Evolutionary conservation across 1,140 invertebrate species (phyloP).

Genomic region (Pseudomyrmex dendroicus): DNA sequence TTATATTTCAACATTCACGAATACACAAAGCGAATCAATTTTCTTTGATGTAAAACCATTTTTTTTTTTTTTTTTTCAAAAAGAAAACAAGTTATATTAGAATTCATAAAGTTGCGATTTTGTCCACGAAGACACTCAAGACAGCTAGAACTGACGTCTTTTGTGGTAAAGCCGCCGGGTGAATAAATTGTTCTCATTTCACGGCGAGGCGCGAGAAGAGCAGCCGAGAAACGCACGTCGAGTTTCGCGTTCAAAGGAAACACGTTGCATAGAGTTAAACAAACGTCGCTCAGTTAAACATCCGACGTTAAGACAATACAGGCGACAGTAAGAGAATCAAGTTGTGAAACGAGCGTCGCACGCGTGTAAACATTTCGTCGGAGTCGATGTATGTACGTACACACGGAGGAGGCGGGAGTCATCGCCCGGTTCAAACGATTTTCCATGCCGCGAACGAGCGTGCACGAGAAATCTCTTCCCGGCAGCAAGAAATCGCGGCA

Average conservation of each 20-base stretch:
- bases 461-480: slow-evolving; percentile 27
- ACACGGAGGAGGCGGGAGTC: neutral
- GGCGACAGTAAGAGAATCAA: slow-evolving; percentile 8
- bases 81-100: too few relatives aligned
- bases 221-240: neutral
- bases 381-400: neutral
- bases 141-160: neutral
- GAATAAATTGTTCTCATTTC: neutral
- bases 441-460: neutral
- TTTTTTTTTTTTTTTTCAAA: too few relatives aligned
- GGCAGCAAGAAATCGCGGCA: slow-evolving; percentile 62
- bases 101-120: too few relatives aligned
- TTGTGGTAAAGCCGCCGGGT: neutral
- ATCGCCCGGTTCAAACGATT: slow-evolving; percentile 12
- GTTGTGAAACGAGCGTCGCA: slow-evolving; percentile 3
- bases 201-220: neutral
- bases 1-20: neutral
- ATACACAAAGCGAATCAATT: too few relatives aligned
- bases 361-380: slow-evolving; percentile 36
- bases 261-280: slow-evolving; percentile 1
- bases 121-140: neutral
- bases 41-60: too few relatives aligned
- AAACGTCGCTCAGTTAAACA: slow-evolving; percentile 12
- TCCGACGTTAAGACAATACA: slow-evolving; percentile 24
- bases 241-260: slow-evolving; percentile 1